A percentile compares a stretch with the other conserved stretches of the same genome.
phyloP scores from a whole-genome alignment of 2,888 invertebrate genomes.

The Eupithecia subfuscata region DNA sequence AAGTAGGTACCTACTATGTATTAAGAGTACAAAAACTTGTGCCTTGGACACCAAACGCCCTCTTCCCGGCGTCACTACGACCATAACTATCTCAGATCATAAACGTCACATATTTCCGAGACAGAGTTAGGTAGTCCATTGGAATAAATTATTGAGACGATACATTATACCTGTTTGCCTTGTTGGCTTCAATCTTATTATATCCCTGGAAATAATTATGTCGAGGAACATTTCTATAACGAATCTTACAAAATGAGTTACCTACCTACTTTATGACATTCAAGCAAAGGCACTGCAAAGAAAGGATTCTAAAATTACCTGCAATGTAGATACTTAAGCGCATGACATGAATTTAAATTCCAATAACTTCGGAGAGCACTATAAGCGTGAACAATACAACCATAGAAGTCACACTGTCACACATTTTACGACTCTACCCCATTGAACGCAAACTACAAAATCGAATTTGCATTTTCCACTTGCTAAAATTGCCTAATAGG shows the following conservation, averaged over 20 bases:
- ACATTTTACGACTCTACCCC: conserved; percentile 23
- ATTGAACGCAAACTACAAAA: conserved; percentile 16
- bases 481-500: conserved; percentile 74
- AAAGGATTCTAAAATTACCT: conserved; percentile 11
- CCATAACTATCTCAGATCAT: conserved; percentile 4
- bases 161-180: not conserved
- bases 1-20: not conserved
- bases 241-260: not conserved
- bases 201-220: not conserved
- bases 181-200: not conserved
- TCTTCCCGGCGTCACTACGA: not conserved
- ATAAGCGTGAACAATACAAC: conserved; percentile 37
- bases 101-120: not conserved
- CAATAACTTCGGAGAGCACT: conserved; percentile 40
- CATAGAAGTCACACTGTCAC: conserved; percentile 10
- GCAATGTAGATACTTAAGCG: not conserved
- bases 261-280: not conserved
- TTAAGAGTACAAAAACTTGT: not conserved
- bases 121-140: not conserved
- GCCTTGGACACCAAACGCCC: not conserved
- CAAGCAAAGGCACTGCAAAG: not conserved
- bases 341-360: conserved; percentile 45
- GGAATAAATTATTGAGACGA: not conserved
- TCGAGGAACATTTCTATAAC: not conserved
- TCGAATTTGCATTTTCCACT: conserved; percentile 23